A percentile compares a stretch with the other conserved stretches of the same genome.
Conservation (phyloP, 2,888 invertebrate species). For the Drosophila eohydei region DNA sequence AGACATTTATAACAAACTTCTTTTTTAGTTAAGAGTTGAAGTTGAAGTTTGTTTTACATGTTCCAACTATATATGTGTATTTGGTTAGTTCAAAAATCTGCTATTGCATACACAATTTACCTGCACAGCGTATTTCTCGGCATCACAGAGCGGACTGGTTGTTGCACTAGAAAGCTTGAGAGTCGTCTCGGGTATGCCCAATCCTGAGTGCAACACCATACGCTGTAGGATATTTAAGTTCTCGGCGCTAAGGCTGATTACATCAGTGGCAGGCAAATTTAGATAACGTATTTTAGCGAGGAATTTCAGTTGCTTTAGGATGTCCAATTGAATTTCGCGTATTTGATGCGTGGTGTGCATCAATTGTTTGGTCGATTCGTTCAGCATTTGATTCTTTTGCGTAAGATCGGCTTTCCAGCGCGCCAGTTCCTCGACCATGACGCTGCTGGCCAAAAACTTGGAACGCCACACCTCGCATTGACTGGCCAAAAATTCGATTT, state of each 20-base stretch:
- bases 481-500: slow-evolving; percentile 96
- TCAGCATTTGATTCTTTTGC: slow-evolving; percentile 85
- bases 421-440: slow-evolving; percentile 96
- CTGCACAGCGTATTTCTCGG: slow-evolving; percentile 83
- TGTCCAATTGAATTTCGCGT: slow-evolving; percentile 84
- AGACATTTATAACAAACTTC: too few species aligned
- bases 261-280: slow-evolving; percentile 83
- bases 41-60: too few species aligned
- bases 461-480: slow-evolving; percentile 98
- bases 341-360: slow-evolving; percentile 83
- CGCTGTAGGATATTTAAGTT: slow-evolving; percentile 84
- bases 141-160: slow-evolving; percentile 81
- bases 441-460: slow-evolving; percentile 97
- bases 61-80: too few species aligned
- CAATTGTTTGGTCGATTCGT: slow-evolving; percentile 82
- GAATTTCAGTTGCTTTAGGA: slow-evolving; percentile 84
- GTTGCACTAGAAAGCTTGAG: slow-evolving; percentile 79
- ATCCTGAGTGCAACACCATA: slow-evolving; percentile 84
- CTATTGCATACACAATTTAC: slow-evolving; percentile 45
- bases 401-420: slow-evolving; percentile 92
- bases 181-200: slow-evolving; percentile 83
- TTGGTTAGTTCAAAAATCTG: too few species aligned
- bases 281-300: slow-evolving; percentile 83
- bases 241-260: slow-evolving; percentile 83
- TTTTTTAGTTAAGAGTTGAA: too few species aligned